Evolutionary conservation across 2,888 invertebrate species (phyloP), one percentile per base, ranked within the genome.

Genomic region (Geotrupes spiniger): DNA sequence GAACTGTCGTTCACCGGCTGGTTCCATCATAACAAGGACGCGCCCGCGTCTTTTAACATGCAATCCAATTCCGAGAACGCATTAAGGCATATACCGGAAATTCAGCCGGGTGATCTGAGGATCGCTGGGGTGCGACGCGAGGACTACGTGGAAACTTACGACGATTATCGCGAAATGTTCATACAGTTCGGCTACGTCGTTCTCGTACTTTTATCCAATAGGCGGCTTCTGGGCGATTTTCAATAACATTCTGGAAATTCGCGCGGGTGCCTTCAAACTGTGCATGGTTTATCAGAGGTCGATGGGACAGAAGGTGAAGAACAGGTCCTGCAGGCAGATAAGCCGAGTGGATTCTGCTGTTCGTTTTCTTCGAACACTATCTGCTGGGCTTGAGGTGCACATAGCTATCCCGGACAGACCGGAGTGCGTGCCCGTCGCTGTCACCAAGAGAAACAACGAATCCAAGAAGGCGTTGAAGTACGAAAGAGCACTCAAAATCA

Each of bases 111-210:
- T 41, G 78, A 80, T 65, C 65, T 73, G 1, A 62, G 76, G 28
- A 71, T 78, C 25, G 69, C 73, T 46, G 75, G 76, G 53, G 79
- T 79, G 2, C 70, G 72, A 36, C 61, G 65, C n/a, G 84, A 85
- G 69, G 76, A 78, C 33, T 87, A 86, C 71, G 81, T 83, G 76
- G 85, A 84, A 49, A 86, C 87, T 0, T 83, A 85, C 65, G 86
- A 87, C 66, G 89, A 89, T 65, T 88, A 87, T 66, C 71, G 88
- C 58, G 88, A 88, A 71, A 77, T 89, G 70, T 88, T 85, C 69
- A 82, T 87, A 40, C 89, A 89, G 71, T 88, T 87, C 64, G 88
- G 89, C 37, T 88, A 86, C 70, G 87, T 87, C 2, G 85, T 85
- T 89, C 70, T 85, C 87, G 2, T 83, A 87, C 1, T 86, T 86